Conservation (phyloP, 2,888 invertebrate genomes). For the Limenitis camilla region DNA sequence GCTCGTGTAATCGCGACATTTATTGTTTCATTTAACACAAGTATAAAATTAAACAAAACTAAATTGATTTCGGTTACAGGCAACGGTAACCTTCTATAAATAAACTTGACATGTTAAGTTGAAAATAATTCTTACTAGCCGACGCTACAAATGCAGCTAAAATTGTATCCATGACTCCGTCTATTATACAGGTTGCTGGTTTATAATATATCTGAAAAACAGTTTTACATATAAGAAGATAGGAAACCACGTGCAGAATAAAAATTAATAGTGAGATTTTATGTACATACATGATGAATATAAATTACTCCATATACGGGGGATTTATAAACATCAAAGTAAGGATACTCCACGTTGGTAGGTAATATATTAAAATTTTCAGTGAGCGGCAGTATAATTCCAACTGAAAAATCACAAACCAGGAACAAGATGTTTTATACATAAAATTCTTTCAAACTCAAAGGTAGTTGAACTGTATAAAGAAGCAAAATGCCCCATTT, state of each 20-base stretch:
- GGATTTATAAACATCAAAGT: constrained; percentile 52
- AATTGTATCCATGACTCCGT: constrained; percentile 67
- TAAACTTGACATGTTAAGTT: no score
- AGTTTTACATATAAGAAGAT: neutral
- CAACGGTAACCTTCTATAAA: no score
- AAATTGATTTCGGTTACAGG: no score
- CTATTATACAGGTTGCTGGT: constrained; percentile 68
- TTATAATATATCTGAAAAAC: constrained; percentile 61
- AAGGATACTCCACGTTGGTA: constrained; percentile 68
- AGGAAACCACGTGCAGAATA: neutral
- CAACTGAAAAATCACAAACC: constrained; percentile 41
- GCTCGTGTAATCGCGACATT: no score
- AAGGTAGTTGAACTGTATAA: neutral
- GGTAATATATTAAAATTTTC: constrained; percentile 63
- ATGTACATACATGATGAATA: constrained; percentile 55
- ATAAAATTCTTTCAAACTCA: neutral
- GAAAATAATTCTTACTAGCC: constrained; percentile 47
- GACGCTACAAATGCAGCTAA: constrained; percentile 62
- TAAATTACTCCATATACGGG: constrained; percentile 55
- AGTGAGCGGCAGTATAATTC: constrained; percentile 61
- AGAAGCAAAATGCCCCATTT: constrained; percentile 15
- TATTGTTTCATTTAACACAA: no score
- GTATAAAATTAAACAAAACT: no score
- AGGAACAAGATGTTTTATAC: constrained; percentile 3
- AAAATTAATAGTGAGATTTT: neutral